These are phyloP conservation scores for Homarus gammarus DNA, from an alignment of 2,888 invertebrate species.

Conservation along the genomic window DNA sequence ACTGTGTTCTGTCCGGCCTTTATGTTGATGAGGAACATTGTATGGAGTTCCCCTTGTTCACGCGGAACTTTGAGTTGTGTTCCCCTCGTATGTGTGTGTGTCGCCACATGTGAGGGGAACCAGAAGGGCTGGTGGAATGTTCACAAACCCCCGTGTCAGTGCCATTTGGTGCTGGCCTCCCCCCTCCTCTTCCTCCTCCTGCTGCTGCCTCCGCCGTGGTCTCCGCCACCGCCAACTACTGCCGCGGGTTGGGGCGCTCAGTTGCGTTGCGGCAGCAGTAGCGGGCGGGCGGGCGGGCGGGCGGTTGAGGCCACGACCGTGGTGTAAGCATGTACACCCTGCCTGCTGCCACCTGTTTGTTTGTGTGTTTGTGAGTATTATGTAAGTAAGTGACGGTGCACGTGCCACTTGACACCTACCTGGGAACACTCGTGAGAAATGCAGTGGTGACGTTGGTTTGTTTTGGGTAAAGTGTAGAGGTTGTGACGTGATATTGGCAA, in stretches of 20 bases:
- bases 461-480: neutral
- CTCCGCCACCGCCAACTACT: neutral
- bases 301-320: neutral
- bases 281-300: neutral
- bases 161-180: too few relatives aligned
- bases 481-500: neutral
- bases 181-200: neutral
- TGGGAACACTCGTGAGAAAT: neutral
- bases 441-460: neutral
- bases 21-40: too few relatives aligned
- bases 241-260: neutral
- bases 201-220: neutral
- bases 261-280: neutral
- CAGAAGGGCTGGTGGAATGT: too few relatives aligned
- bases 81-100: too few relatives aligned
- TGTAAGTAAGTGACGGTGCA: neutral
- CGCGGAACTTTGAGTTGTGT: too few relatives aligned
- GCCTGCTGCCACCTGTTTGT: neutral
- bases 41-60: too few relatives aligned
- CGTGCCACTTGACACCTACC: neutral
- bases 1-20: too few relatives aligned
- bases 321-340: neutral
- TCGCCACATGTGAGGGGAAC: too few relatives aligned
- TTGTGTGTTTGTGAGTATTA: neutral
- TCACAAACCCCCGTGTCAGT: too few relatives aligned